phyloP scores from a whole-genome alignment of 2,113 vertebrate species.

The Cebidichthys violaceus region DNA sequence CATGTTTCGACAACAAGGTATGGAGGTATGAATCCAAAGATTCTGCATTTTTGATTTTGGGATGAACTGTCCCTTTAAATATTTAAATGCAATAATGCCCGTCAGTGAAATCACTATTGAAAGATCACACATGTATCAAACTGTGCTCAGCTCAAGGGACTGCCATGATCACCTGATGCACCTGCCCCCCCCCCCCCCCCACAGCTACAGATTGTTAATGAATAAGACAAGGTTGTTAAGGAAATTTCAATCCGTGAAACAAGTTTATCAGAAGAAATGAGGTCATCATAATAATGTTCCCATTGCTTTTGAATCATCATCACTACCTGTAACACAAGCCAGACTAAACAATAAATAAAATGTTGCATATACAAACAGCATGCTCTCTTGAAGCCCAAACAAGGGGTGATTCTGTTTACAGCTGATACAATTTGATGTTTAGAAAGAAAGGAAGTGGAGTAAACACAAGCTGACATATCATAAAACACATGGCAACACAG shows the following conservation, averaged over 20 bases:
- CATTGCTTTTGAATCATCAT: conserved; percentile 53
- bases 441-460: conserved; percentile 65
- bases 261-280: conserved; percentile 50
- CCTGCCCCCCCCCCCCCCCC: conserved; percentile 16
- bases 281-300: conserved; percentile 54
- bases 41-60: neutral
- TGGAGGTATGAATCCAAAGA: neutral
- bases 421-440: conserved; percentile 64
- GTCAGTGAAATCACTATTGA: neutral
- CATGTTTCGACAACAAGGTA: neutral
- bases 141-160: neutral
- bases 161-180: neutral
- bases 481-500: conserved; percentile 53
- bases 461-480: conserved; percentile 67
- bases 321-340: conserved; percentile 51
- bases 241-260: conserved; percentile 29
- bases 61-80: neutral
- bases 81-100: neutral
- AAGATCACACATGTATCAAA: neutral
- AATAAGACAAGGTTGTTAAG: conserved; percentile 12
- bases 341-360: conserved; percentile 64
- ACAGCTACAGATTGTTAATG: conserved; percentile 21
- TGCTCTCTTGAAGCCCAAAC: conserved; percentile 62
- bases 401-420: conserved; percentile 72
- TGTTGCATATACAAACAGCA: conserved; percentile 53